Evolutionary conservation across 2,113 vertebrate species (phyloP), one percentile per base, ranked within the genome.

Genomic region (Amazona vittata): DNA sequence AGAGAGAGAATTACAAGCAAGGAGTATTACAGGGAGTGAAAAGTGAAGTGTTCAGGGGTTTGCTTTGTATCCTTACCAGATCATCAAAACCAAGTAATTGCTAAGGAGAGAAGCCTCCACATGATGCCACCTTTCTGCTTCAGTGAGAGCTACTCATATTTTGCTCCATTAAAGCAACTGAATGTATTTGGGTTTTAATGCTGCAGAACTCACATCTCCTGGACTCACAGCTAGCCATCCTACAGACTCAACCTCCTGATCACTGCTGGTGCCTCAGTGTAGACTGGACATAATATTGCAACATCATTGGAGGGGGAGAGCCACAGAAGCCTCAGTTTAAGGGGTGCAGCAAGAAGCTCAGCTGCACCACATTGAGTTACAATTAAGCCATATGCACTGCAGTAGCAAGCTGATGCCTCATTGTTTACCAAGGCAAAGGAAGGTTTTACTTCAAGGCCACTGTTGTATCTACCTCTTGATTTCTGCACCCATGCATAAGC

Each of bases 331-430:
- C 21, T 49, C 25, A 2, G 7, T 10, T 37, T 16, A 26, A 50
- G 44, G 14, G 31, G 24, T 5, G 5, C 33, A 49, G 31, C 37
- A 39, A 59, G 39, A 10, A 52, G 39, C 10, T 52, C 59, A 64
- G 33, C n/a, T 53, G 57, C 29, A 52, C 67, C 6, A 2, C 6
- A 7, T 25, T 4, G 5, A n/a, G 9, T 16, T 20, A 6, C 41
- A 35, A 16, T 18, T 28, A 47, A 78, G n/a, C 49, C n/a, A 47
- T 0, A 0, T 31, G 37, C 3, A 11, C 35, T 15, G 17, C 28
- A 18, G 18, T 10, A 5, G 52, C 41, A 37, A 64, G 17, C n/a
- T 53, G 29, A 41, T 31, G 3, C n/a, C 13, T 15, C 19, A 9
- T 8, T 26, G 19, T 29, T 5, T 26, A 20, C 19, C 12, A 33